Base-by-base conservation (phyloP, 2,888 invertebrate species). In the Mechanitis mazaeus region DNA sequence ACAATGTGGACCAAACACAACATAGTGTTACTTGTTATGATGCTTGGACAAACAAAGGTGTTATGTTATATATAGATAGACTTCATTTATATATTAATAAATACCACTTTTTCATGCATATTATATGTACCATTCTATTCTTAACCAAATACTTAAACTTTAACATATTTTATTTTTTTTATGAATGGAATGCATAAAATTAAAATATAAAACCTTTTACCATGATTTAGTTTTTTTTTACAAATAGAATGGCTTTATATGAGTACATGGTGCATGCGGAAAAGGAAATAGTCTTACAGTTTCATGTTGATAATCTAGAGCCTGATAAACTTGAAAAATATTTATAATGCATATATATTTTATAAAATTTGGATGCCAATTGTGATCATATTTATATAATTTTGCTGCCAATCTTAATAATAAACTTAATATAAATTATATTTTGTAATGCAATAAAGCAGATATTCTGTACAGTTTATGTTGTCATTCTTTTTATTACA, bases 41-140 rank as follows among this genome's bases (percentile, higher is more conserved):
- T 75, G 75, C 70, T 71, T 77, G 80, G 83, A 84, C 82, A n/a
- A 77, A 77, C 83, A 81, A 71, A 78, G 69, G 73, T 69, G 4
- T 67, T 75, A 66, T 31, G 38, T 50, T 47, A 59, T 9, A 42
- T 59, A 55, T 45, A 38, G 46, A 42, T 61, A 54, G 33, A 42
- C 38, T n/a, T 12, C 7, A 45, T 62, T 55, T 45, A 47, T 60
- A 54, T 20, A 54, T 56, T 28, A 59, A 53, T 59, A 54, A 31
- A 46, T 47, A 50, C 45, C 50, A 55, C 62, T 58, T 12, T 59
- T 47, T 56, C 69, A 69, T 71, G 69, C 67, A 60, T 54, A 64
- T 59, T 56, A 58, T 45, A 57, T 45, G 56, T 55, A 65, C 66
- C 64, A 69, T 67, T 68, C 68, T 68, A 68, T 68, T 66, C 56